Evolutionary conservation across 2,888 invertebrate species (phyloP), one percentile per base, ranked within the genome.

Genomic region (Drosophila anomelani): DNA sequence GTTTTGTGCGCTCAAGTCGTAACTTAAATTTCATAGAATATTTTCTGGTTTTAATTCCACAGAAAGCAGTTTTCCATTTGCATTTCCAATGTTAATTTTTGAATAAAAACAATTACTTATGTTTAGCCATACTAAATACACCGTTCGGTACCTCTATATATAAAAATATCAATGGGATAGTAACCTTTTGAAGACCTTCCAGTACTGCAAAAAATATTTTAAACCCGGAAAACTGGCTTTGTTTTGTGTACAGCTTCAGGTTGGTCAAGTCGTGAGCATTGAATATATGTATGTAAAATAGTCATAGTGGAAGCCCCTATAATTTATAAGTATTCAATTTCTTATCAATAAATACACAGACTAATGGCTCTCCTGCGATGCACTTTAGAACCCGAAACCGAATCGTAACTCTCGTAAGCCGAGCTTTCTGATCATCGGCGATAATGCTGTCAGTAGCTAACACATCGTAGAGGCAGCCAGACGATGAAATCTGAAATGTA

Each of bases 11-110:
- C 56, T 32, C 4, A 26, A 13, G 29, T 56, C 8, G 17, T 34
- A 15, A 13, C 20, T 51, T 13, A 41, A 41, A 56, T 34, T 43
- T 34, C 20, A 13, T 20, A 20, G 9, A 17, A 61, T 13, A 10
- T 17, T 34, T 17, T 57, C 43, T 34, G 57, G 60, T 61, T 61
- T 57, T 34, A 56, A 41, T 60, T 61, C 12, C 17, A 26, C n/a
- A 17, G 32, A 60, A 41, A 23, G n/a, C 51, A 20, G 15, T 23
- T 43, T 34, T n/a, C 7, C 15, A 53, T 20, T 34, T 17, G 17
- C 32, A 17, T 32, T 53, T 34, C 13, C 15, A 7, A 17, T 13
- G 20, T 12, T 15, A 6, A 56, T 15, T 23, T 23, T 6, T 15
- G 13, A 34, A 51, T 34, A 20, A 20, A 15, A 15, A 8, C 15